phyloP scores from a whole-genome alignment of 53 echinoderm and acorn worm genomes.

The Temnopleurus reevesii region DNA sequence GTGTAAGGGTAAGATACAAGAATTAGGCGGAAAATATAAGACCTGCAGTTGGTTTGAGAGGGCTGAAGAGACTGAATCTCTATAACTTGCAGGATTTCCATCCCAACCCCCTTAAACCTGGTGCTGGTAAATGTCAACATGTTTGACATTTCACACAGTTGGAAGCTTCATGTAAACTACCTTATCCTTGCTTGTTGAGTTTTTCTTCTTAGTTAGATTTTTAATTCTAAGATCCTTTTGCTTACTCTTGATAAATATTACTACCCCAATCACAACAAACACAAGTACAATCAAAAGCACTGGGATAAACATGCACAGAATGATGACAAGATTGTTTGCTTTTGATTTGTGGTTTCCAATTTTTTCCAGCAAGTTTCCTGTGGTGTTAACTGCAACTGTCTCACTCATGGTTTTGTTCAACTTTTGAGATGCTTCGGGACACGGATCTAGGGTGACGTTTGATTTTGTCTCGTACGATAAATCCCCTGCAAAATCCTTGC shows the following conservation, averaged over 20 bases:
- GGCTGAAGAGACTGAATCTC: no score
- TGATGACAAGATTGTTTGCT: background rate
- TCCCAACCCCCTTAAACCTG: no score
- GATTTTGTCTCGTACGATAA: background rate
- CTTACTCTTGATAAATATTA: background rate
- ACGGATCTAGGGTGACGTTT: background rate
- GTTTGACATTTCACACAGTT: background rate
- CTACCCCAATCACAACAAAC: background rate
- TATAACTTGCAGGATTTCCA: no score
- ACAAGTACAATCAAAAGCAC: background rate
- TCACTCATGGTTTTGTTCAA: background rate
- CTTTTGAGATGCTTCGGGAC: background rate
- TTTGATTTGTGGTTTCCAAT: background rate
- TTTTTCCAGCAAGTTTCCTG: no score
- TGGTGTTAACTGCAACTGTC: background rate
- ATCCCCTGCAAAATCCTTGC: background rate
- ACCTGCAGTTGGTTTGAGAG: no score
- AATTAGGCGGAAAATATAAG: no score
- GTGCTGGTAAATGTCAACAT: no score
- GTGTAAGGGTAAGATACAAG: no score
- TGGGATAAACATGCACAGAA: background rate
- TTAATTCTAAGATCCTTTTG: background rate
- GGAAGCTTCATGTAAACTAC: constrained; percentile 6
- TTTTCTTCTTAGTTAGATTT: background rate
- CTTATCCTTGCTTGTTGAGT: background rate